Evolutionary conservation across 2,797 vertebrate genomes (phyloP).

Genomic region (Sebastes minor): DNA sequence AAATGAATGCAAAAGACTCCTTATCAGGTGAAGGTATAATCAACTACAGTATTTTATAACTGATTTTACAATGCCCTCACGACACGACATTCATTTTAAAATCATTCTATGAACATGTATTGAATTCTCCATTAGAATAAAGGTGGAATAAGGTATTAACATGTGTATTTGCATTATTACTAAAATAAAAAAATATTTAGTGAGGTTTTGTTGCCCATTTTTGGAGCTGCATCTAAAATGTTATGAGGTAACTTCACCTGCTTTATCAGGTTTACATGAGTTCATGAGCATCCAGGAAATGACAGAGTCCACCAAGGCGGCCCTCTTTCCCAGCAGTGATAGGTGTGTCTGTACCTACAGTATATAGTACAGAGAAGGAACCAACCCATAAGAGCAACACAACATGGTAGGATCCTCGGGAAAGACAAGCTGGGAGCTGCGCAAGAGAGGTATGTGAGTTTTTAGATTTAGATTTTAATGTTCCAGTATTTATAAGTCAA

Average conservation of each 20-base stretch:
- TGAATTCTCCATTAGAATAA: neutral
- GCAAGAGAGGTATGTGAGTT: slow-evolving; percentile 10
- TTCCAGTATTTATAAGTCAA: neutral
- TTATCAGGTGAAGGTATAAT: neutral
- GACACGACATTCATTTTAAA: neutral
- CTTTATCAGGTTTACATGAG: neutral
- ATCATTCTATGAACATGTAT: neutral
- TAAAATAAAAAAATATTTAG: neutral
- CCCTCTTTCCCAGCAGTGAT: neutral
- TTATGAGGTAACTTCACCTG: neutral
- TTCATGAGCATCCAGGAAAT: slow-evolving; percentile 17
- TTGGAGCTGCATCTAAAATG: neutral
- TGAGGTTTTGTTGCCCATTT: neutral
- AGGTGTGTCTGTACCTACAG: neutral
- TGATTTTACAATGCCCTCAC: neutral
- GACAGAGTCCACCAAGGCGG: neutral
- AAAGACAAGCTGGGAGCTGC: neutral
- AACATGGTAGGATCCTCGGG: neutral
- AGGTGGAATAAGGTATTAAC: neutral
- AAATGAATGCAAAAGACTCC: neutral
- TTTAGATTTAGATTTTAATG: neutral
- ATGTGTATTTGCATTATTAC: neutral
- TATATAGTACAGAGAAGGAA: neutral
- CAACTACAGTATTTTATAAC: neutral
- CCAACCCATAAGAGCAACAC: neutral